phyloP scores from a whole-genome alignment of 2,113 vertebrate species.

The Thalassarche chlororhynchos region DNA sequence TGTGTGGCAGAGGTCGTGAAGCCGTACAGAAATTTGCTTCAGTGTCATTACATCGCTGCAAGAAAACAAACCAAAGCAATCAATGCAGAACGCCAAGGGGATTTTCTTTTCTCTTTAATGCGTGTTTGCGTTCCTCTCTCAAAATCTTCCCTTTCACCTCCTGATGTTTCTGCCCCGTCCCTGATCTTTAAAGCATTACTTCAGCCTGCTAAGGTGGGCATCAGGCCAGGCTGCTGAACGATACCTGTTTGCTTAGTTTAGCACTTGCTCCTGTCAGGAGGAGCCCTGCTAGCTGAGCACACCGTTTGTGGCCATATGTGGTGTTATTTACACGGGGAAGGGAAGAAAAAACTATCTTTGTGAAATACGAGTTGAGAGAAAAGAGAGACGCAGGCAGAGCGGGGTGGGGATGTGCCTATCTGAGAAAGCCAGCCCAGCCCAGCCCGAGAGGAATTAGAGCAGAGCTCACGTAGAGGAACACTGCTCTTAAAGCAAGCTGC shows the following conservation, averaged over 20 bases:
- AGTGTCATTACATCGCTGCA: background rate
- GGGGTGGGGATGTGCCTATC: background rate
- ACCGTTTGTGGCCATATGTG: background rate
- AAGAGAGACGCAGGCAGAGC: background rate
- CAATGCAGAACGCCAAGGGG: background rate
- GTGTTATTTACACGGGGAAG: background rate
- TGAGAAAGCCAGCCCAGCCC: background rate
- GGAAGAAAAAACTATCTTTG: background rate
- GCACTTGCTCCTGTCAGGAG: background rate
- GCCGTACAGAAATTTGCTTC: background rate
- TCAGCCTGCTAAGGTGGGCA: background rate
- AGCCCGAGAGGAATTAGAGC: background rate
- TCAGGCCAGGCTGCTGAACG: background rate
- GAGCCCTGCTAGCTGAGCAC: background rate
- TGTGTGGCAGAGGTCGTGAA: accelerated
- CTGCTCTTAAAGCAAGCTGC: background rate
- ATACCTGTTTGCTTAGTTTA: background rate
- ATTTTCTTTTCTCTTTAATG: background rate
- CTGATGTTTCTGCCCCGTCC: background rate
- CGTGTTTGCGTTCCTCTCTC: background rate
- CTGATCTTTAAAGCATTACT: background rate
- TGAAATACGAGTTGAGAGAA: background rate
- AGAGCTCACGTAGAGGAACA: accelerated
- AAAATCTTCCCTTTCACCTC: background rate
- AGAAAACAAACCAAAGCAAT: background rate